A percentile compares a stretch with the other conserved stretches of the same genome.
phyloP scores from a whole-genome alignment of 1,140 invertebrate species.

The Saccostrea glomerata region DNA sequence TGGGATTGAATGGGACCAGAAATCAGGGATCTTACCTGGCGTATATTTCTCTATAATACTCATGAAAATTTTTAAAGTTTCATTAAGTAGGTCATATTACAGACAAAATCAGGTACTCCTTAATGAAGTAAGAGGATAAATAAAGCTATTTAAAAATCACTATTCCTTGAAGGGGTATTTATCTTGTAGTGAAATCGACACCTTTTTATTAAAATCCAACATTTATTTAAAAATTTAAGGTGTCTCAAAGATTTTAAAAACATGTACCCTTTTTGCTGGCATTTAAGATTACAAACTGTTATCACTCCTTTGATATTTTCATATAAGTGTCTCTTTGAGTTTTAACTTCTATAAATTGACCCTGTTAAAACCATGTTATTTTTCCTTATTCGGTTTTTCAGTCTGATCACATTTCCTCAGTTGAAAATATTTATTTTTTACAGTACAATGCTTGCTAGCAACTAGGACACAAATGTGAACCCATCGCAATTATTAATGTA shows the following conservation, averaged over 20 bases:
- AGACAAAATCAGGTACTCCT: not conserved
- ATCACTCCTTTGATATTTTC: not conserved
- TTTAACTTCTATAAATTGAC: not conserved
- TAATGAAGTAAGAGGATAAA: not conserved
- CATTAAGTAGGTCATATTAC: not conserved
- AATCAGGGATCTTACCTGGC: not conserved
- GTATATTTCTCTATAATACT: not conserved
- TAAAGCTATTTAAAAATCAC: not conserved
- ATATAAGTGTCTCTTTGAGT: not conserved
- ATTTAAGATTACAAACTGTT: not conserved
- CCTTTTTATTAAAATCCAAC: constrained; percentile 8
- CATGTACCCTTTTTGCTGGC: not conserved
- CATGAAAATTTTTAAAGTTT: not conserved
- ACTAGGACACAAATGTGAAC: not conserved
- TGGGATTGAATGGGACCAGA: not conserved
- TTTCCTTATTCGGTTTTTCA: not conserved
- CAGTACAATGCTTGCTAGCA: not conserved
- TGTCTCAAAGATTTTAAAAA: not conserved
- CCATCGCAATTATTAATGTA: not conserved
- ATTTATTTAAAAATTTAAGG: not conserved
- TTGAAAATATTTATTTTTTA: not conserved
- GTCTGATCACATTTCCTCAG: not conserved
- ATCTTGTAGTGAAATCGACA: not conserved
- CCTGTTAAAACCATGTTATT: not conserved
- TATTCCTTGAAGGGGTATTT: not conserved